Evolutionary conservation across 2,888 invertebrate species (phyloP).

Genomic region (Campopleginae sp.): DNA sequence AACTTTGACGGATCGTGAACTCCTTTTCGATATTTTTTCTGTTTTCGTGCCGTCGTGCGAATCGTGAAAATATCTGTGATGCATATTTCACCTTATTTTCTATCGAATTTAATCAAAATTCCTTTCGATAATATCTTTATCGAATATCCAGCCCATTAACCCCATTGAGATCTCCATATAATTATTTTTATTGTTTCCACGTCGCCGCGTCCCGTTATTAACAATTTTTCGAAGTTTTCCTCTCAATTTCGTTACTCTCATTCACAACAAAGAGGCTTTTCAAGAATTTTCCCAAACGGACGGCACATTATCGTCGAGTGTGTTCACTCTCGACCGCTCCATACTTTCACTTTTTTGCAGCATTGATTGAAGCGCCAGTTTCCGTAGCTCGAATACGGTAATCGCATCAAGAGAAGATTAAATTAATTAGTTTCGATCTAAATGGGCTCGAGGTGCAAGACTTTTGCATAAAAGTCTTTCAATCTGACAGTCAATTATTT

Average conservation of each 20-base stretch:
- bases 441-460: not conserved
- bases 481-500: not conserved
- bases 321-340: no score
- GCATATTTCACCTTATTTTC: no score
- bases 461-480: not conserved
- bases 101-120: slow-evolving; percentile 13
- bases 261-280: not conserved
- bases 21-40: no score
- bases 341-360: not conserved
- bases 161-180: slow-evolving; percentile 16
- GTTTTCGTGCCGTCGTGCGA: no score
- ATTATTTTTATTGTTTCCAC: not conserved
- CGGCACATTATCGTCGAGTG: not conserved
- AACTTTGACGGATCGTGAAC: not conserved
- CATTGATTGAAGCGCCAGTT: not conserved
- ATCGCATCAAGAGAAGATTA: not conserved
- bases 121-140: not conserved
- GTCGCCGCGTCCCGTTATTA: not conserved
- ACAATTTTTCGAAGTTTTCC: not conserved
- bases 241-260: not conserved
- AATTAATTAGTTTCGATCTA: not conserved
- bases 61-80: no score
- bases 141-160: slow-evolving; percentile 1
- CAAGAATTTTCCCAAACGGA: not conserved
- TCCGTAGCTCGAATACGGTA: not conserved